These are phyloP conservation scores for Marasmarcha lunaedactyla DNA, from an alignment of 2,888 invertebrate species.

Conservation along the genomic window DNA sequence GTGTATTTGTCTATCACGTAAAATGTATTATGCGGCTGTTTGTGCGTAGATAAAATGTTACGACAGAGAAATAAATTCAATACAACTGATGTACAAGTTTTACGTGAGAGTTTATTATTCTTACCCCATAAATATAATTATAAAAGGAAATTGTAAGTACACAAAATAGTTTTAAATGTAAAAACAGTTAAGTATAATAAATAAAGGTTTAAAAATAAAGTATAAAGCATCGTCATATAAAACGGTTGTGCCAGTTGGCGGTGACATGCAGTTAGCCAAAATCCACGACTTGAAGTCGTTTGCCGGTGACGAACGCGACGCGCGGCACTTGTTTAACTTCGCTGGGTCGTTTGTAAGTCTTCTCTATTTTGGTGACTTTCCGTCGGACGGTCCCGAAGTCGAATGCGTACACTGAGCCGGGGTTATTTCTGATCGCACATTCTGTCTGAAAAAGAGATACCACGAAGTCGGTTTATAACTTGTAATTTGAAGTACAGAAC, in stretches of 20 bases:
- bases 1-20: conserved; percentile 62
- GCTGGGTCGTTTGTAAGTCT: conserved; percentile 38
- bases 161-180: no score
- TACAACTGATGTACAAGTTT: conserved; percentile 66
- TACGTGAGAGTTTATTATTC: conserved; percentile 35
- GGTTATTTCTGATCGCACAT: conserved; percentile 63
- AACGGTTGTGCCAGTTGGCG: not conserved
- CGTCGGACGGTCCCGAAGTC: conserved; percentile 65
- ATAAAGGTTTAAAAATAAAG: no score
- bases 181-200: not conserved
- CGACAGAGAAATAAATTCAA: conserved; percentile 59
- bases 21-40: conserved; percentile 62
- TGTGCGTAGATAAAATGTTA: conserved; percentile 58
- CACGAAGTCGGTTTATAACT: not conserved
- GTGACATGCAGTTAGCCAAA: conserved; percentile 36
- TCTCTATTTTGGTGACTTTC: conserved; percentile 31
- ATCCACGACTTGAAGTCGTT: conserved; percentile 67
- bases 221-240: no score
- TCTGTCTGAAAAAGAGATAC: conserved; percentile 54
- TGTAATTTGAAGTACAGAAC: no score
- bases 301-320: conserved; percentile 68
- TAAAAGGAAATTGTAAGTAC: not conserved
- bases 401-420: conserved; percentile 66
- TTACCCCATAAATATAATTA: not conserved
- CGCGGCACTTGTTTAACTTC: conserved; percentile 56